Evolutionary conservation across 1,140 invertebrate species (phyloP), one percentile per base, ranked within the genome.

Genomic region (Choristoneura fumiferana): DNA sequence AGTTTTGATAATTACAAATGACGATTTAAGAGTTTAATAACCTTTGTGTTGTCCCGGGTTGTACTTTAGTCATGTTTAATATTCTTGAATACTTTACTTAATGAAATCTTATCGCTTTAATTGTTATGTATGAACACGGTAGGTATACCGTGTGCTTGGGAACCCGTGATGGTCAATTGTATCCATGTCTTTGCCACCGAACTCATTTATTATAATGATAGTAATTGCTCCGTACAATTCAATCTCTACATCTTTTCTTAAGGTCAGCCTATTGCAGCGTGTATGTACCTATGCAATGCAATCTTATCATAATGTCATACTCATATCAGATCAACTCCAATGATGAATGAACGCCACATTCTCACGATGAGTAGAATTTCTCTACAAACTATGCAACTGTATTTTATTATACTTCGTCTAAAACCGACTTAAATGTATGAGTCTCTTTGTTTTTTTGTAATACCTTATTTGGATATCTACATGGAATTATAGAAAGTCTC

Each of bases 161-260:
- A 49, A 49, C 43, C 8, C 43, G n/a, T 43, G 43, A 17, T 45
- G 15, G 43, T 22, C 43, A 22, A 49, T 49, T 49, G 43, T 49
- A 22, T 22, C 43, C 18, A n/a, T 29, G 43, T 12, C 43, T 22
- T 22, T 29, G 43, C 43, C 43, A n/a, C 18, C 43, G 43, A 22
- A 4, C 43, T 49, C 43, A 49, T 49, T 49, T 49, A 49, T n/a
- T 49, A 13, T 49, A 22, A 49, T 49, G 43, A 49, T 49, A 49
- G 43, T 49, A 49, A 49, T 49, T 49, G 43, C 10, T 49, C 4
- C 22, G 43, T 49, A 49, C 43, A 49, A 49, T 49, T 49, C 43
- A 49, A 49, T 49, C 43, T 49, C 43, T 29, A 17, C 43, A 49
- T 49, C 43, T 49, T 49, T 49, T 49, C 18, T n/a, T 49, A 29